Percentiles rank a stretch among this genome's conserved stretches.
Evolutionary conservation across 2,797 vertebrate genomes (phyloP).

Genomic region (Hephaestus fuliginosus): DNA sequence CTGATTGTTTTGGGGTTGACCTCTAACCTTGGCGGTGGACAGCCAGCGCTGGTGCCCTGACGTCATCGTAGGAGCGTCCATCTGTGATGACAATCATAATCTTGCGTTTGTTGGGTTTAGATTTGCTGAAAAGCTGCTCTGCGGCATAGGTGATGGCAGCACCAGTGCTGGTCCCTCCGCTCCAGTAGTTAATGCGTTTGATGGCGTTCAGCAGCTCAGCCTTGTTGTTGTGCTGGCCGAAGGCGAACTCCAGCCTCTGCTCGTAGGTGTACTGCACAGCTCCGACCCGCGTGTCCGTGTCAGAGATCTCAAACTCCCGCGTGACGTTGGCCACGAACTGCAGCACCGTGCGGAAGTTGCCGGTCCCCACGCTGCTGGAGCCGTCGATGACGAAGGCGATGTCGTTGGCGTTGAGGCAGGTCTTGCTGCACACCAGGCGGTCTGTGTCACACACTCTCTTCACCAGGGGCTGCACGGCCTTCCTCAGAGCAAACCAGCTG

Average conservation of each 20-base stretch:
- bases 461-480: conserved; percentile 91
- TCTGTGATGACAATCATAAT: conserved; percentile 98
- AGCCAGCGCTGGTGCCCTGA: conserved; percentile 89
- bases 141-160: conserved; percentile 94
- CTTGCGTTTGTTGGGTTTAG: conserved; percentile 98
- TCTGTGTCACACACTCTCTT: conserved; percentile 93
- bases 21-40: conserved; percentile 92
- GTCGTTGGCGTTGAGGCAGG: conserved; percentile 96
- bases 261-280: conserved; percentile 98
- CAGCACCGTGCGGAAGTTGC: conserved; percentile 96
- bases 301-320: conserved; percentile 96
- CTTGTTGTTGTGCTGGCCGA: conserved; percentile 91
- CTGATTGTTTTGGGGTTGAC: not conserved
- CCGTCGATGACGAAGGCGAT: conserved; percentile 96
- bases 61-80: conserved; percentile 95
- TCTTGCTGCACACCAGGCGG: conserved; percentile 95
- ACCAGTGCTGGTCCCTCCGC: conserved; percentile 96
- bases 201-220: conserved; percentile 92
- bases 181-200: conserved; percentile 96
- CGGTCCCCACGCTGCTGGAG: conserved; percentile 96
- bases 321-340: conserved; percentile 98
- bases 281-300: conserved; percentile 94
- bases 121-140: conserved; percentile 96
- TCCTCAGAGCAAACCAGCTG: conserved; percentile 95
- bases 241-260: conserved; percentile 96